These are phyloP conservation scores for Melanotaenia duboulayi DNA, from an alignment of 2,113 vertebrate genomes.

Conservation along the genomic window DNA sequence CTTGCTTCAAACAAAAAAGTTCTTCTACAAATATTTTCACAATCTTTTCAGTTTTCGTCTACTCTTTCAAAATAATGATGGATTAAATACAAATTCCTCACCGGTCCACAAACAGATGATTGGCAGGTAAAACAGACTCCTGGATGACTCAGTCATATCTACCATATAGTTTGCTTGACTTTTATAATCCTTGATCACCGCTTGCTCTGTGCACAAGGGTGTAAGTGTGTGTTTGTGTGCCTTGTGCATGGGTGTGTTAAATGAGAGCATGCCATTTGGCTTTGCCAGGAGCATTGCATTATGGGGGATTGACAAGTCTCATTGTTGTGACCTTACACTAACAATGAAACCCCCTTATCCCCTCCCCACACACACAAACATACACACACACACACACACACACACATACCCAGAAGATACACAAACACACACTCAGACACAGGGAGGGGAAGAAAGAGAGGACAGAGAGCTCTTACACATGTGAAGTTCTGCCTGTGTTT, in stretches of 20 bases:
- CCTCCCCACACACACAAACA: not conserved
- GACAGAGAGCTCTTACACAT: constrained; percentile 9
- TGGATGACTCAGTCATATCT: constrained; percentile 62
- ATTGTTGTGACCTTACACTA: constrained; percentile 75
- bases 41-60: not conserved
- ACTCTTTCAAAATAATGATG: not conserved
- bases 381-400: constrained; percentile 17
- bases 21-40: not conserved
- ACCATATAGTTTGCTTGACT: constrained; percentile 2
- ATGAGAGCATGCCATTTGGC: constrained; percentile 36
- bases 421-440: constrained; percentile 7
- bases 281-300: constrained; percentile 60
- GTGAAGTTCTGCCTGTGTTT: constrained; percentile 13
- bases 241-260: constrained; percentile 22
- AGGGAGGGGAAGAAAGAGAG: constrained; percentile 10
- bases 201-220: not conserved
- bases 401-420: not conserved
- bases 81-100: constrained; percentile 30
- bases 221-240: constrained; percentile 28
- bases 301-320: constrained; percentile 64
- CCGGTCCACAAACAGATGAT: constrained; percentile 73
- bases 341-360: constrained; percentile 48
- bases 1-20: not conserved
- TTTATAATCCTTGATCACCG: not conserved
- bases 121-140: constrained; percentile 65